Evolutionary conservation across 2,888 invertebrate genomes (phyloP).

Genomic region (Pachliopta kotzebuea): DNA sequence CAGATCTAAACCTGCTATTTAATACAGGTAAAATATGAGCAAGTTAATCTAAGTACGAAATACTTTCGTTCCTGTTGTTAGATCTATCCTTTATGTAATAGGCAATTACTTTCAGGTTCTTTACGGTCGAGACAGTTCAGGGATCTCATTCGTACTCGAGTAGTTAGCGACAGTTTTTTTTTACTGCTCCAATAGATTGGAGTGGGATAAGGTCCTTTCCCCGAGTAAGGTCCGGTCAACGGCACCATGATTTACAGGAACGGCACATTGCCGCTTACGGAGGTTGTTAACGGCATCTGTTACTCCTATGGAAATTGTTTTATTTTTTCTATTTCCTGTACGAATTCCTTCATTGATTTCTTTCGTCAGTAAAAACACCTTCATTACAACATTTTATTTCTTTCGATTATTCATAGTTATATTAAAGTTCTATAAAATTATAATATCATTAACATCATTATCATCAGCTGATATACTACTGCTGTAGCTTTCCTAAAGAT

Average conservation of each 20-base stretch:
- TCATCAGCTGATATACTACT: too few relatives aligned
- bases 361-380: not conserved
- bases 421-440: too few relatives aligned
- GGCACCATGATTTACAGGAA: constrained; percentile 13
- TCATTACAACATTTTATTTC: too few relatives aligned
- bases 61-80: too few relatives aligned
- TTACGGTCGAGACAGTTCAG: constrained; percentile 12
- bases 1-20: too few relatives aligned
- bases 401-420: too few relatives aligned
- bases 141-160: not conserved
- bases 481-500: too few relatives aligned
- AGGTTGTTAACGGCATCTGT: constrained; percentile 18
- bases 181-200: constrained; percentile 6
- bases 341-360: not conserved
- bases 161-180: constrained; percentile 9
- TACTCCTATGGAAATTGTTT: not conserved
- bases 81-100: not conserved
- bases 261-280: not conserved
- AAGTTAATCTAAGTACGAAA: too few relatives aligned
- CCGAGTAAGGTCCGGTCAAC: not conserved
- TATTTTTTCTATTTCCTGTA: constrained; percentile 1
- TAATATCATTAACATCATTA: too few relatives aligned
- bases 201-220: constrained; percentile 2
- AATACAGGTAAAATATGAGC: too few relatives aligned
- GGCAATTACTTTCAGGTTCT: constrained; percentile 19